These are phyloP conservation scores for Zosterops lateralis DNA, from an alignment of 2,113 vertebrate genomes.

Conservation along the genomic window DNA sequence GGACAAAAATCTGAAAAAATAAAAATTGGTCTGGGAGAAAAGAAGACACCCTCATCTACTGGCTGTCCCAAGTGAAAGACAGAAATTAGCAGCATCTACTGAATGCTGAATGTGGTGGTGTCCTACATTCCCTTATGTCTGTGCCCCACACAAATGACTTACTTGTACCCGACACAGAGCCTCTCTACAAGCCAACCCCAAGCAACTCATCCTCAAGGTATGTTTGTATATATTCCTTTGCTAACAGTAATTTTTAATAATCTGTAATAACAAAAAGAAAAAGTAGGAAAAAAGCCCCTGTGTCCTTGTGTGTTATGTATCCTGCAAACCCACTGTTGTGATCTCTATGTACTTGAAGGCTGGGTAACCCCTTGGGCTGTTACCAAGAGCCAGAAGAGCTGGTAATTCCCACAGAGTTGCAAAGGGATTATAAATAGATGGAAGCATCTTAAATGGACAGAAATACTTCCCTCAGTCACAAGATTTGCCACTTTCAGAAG, in stretches of 20 bases:
- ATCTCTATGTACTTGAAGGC: not conserved
- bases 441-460: not conserved
- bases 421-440: not conserved
- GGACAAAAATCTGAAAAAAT: not conserved
- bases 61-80: not conserved
- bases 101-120: not conserved
- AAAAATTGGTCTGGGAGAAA: not conserved
- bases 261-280: not conserved
- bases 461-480: not conserved
- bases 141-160: not conserved
- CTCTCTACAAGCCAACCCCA: not conserved
- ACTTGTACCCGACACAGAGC: not conserved
- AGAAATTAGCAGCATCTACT: not conserved
- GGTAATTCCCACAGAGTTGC: not conserved
- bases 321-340: not conserved
- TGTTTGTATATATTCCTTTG: not conserved
- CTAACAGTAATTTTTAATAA: not conserved
- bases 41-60: not conserved
- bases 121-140: not conserved
- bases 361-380: not conserved
- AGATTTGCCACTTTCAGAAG: not conserved
- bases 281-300: accelerated
- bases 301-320: not conserved
- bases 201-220: not conserved
- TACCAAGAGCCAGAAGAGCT: not conserved